Conservation (phyloP, 2,113 vertebrate genomes). For the Oryzias woworae region DNA sequence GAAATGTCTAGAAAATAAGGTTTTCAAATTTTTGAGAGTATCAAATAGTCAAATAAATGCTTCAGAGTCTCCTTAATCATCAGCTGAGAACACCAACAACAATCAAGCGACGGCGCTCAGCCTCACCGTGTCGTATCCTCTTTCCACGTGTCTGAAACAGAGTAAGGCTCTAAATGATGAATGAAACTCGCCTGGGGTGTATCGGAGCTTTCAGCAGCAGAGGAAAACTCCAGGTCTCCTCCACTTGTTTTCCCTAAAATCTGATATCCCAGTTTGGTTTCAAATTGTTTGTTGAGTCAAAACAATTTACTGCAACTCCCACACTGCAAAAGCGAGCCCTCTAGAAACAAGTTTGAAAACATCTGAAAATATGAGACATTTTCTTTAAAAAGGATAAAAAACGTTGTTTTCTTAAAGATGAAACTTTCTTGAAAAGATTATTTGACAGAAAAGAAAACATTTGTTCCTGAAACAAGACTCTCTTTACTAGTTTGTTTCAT, state of each 20-base stretch:
- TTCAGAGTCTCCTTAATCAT: too few relatives aligned
- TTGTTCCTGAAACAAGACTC: too few relatives aligned
- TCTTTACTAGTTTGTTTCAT: too few relatives aligned
- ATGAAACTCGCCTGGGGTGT: slow-evolving; percentile 47
- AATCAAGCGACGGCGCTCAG: background rate
- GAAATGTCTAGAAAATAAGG: too few relatives aligned
- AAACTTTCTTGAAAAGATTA: too few relatives aligned
- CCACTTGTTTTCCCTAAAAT: slow-evolving; percentile 34
- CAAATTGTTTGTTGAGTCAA: too few relatives aligned
- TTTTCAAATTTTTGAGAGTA: too few relatives aligned
- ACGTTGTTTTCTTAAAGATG: background rate
- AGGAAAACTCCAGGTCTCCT: slow-evolving; percentile 1
- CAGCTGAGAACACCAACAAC: background rate
- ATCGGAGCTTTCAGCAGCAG: slow-evolving; percentile 16
- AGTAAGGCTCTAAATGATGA: slow-evolving; percentile 65
- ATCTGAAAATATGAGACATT: background rate
- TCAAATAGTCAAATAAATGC: too few relatives aligned
- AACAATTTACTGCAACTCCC: background rate
- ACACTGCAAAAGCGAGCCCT: background rate
- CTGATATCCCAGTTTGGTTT: too few relatives aligned
- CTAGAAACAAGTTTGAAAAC: background rate
- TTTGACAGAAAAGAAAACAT: too few relatives aligned
- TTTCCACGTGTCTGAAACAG: slow-evolving; percentile 46
- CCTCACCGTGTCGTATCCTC: slow-evolving; percentile 32
- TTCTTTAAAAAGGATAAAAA: background rate